Conservation (phyloP, 2,888 invertebrate genomes). For the Apoda limacodes region DNA sequence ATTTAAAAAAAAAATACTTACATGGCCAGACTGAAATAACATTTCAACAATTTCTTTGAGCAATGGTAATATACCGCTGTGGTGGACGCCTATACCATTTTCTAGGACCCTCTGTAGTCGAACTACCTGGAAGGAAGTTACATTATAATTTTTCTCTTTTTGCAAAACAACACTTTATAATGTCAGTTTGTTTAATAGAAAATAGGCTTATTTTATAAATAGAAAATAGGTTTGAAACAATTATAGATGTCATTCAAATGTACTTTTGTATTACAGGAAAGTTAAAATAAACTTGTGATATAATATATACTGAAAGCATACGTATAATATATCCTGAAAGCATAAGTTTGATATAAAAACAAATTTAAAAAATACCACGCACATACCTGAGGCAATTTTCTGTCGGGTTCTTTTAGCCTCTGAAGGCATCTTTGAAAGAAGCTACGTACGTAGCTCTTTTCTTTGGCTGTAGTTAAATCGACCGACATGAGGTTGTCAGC, state of each 20-base stretch:
- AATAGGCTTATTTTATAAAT: too few species aligned
- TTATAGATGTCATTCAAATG: too few species aligned
- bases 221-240: too few species aligned
- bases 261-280: too few species aligned
- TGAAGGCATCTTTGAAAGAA: constrained; percentile 90
- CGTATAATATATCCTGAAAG: too few species aligned
- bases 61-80: constrained; percentile 97
- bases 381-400: constrained; percentile 85
- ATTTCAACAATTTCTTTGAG: constrained; percentile 99
- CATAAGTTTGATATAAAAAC: too few species aligned
- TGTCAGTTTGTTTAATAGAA: too few species aligned
- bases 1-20: constrained; percentile 68
- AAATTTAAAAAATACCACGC: too few species aligned
- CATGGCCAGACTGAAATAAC: constrained; percentile 92
- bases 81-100: constrained; percentile 96
- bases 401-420: constrained; percentile 86
- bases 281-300: too few species aligned
- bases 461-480: constrained; percentile 85
- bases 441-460: constrained; percentile 84
- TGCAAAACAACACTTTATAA: too few species aligned
- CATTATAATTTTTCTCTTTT: too few species aligned
- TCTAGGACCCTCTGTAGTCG: constrained; percentile 58
- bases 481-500: constrained; percentile 72
- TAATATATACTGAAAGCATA: too few species aligned
- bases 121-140: constrained; percentile 41